phyloP scores from a whole-genome alignment of 2,888 invertebrate species.

The Acronicta alni region DNA sequence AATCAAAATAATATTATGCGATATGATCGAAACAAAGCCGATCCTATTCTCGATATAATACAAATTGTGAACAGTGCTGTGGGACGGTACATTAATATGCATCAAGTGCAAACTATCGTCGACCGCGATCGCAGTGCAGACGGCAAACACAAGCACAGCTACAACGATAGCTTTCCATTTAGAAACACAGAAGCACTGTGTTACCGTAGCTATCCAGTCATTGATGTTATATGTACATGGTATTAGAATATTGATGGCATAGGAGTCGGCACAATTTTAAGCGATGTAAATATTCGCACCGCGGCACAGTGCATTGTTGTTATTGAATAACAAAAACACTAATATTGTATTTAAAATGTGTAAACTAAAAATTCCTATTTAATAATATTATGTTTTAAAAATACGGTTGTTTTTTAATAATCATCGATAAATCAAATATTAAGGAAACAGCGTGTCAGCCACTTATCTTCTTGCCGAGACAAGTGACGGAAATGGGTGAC shows the following conservation, averaged over 20 bases:
- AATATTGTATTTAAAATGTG: too few relatives aligned
- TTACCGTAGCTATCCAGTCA: conserved; percentile 12
- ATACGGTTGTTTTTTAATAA: too few relatives aligned
- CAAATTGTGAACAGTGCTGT: conserved; percentile 51
- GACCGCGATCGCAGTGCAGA: conserved; percentile 59
- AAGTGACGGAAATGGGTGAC: conserved; percentile 53
- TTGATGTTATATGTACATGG: not conserved
- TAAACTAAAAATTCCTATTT: not conserved
- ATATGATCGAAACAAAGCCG: conserved; percentile 38
- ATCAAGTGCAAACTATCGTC: conserved; percentile 74
- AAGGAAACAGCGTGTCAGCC: conserved; percentile 53
- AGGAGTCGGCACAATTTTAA: too few relatives aligned
- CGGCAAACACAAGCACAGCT: conserved; percentile 61
- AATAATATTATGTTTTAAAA: too few relatives aligned
- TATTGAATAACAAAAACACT: too few relatives aligned
- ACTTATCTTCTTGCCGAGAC: conserved; percentile 51
- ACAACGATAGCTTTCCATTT: conserved; percentile 53
- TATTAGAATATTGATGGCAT: too few relatives aligned
- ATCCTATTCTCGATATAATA: conserved; percentile 47
- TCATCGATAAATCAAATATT: conserved; percentile 19
- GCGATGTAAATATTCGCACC: too few relatives aligned
- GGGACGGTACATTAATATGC: conserved; percentile 75
- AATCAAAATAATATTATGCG: conserved; percentile 40
- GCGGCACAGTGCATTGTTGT: too few relatives aligned
- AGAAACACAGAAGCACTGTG: conserved; percentile 30